These are phyloP conservation scores for Pogonocichla stellata DNA, from an alignment of 2,113 vertebrate species.

Conservation along the genomic window DNA sequence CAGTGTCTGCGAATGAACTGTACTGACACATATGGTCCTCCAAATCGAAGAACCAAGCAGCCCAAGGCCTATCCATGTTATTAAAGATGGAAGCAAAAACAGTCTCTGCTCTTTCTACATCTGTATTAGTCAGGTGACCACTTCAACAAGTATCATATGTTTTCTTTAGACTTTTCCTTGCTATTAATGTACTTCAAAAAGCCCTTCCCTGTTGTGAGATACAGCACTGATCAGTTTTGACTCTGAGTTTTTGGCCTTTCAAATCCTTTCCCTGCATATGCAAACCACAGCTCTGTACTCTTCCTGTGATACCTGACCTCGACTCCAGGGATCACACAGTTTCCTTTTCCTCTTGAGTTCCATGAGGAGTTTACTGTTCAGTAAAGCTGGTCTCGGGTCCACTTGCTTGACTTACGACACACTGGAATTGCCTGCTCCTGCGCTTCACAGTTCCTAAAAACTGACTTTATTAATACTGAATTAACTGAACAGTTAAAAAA, in stretches of 20 bases:
- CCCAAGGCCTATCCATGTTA: background rate
- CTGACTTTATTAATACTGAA: background rate
- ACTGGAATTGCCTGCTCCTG: background rate
- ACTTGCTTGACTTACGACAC: accelerated
- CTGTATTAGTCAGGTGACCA: background rate
- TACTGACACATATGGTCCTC: background rate
- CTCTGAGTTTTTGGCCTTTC: background rate
- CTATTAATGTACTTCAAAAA: background rate
- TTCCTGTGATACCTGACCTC: background rate
- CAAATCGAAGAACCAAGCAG: background rate
- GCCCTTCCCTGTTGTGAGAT: background rate
- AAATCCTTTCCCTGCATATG: background rate
- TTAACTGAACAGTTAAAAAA: background rate
- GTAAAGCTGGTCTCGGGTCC: background rate
- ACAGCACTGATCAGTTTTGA: background rate
- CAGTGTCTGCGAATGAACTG: background rate
- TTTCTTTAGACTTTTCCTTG: background rate
- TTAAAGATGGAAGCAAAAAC: background rate
- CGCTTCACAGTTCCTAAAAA: background rate
- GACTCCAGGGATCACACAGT: background rate
- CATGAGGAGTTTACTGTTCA: background rate
- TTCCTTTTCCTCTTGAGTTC: background rate
- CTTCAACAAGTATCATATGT: background rate
- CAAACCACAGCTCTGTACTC: background rate
- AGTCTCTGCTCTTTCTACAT: background rate